phyloP scores from a whole-genome alignment of 2,113 vertebrate genomes.

The pig (Sus scrofa) region DNA sequence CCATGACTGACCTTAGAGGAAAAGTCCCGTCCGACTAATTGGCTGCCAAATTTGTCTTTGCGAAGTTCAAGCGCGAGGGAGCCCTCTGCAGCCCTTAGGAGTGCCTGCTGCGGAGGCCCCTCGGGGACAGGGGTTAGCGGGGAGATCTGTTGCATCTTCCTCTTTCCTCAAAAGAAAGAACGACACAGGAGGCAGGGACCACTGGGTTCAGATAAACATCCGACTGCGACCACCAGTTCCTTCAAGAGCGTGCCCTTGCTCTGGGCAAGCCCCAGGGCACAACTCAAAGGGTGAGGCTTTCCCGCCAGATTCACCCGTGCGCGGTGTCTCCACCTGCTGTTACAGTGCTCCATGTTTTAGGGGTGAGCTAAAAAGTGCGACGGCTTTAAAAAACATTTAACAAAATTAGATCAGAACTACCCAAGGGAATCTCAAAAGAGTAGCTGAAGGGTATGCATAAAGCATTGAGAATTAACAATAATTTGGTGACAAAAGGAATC shows the following conservation, averaged over 20 bases:
- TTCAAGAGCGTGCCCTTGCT: neutral
- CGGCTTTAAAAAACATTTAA: neutral
- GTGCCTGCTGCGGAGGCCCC: accelerated
- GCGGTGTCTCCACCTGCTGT: slow-evolving; percentile 11
- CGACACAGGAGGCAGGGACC: neutral
- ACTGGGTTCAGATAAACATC: accelerated
- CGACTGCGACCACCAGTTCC: neutral
- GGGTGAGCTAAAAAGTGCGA: neutral
- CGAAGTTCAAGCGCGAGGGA: neutral
- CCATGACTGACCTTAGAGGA: neutral
- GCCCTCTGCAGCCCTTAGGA: neutral
- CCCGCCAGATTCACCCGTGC: accelerated
- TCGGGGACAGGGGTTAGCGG: neutral
- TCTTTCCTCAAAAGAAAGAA: neutral
- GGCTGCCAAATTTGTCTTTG: slow-evolving; percentile 37
- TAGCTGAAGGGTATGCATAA: neutral
- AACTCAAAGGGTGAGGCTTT: accelerated
- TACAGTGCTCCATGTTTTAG: neutral
- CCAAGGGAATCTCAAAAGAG: neutral
- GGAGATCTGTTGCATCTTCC: neutral
- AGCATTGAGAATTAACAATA: neutral
- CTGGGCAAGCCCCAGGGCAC: accelerated
- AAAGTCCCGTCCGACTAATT: neutral
- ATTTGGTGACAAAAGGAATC: slow-evolving; percentile 44
- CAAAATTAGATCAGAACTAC: neutral